Base-by-base conservation (phyloP, 2,797 vertebrate species). In the Novumbra hubbsi region DNA sequence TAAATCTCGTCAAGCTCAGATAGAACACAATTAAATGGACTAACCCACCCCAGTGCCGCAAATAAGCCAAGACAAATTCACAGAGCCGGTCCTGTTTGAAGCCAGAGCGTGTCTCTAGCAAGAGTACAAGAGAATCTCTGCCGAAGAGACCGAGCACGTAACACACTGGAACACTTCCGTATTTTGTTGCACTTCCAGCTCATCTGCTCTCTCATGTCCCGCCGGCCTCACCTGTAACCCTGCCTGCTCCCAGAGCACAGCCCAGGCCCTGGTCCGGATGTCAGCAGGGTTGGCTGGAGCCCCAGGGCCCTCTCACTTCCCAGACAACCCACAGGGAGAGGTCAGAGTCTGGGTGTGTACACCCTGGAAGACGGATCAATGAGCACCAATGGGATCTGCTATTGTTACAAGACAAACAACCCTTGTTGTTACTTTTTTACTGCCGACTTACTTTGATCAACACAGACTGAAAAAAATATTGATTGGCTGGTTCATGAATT, bases 201-300 rank as follows among this genome's bases (percentile, higher is more conserved):
- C 14, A 62, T 24, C 55, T 19, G 14, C 80, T 73, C 87, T 88
- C 81, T 90, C 76, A 86, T 89, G 83, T 79, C 72, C 70, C 88
- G 85, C 84, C 81, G 78, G 79, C 11, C 79, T 80, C 68, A 83
- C 78, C 81, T 79, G 68, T 74, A 57, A 76, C 73, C 27, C 68
- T 19, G 72, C 68, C 74, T 60, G 74, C 49, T 68, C n/a, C 57
- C 76, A 27, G 21, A 66, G 74, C 80, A 76, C 79, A 55, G 62
- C 73, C 73, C 71, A 78, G 83, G 75, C 76, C 50, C 60, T 1
- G 21, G 72, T 83, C 81, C 84, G 87, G 85, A 80, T 86, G 70
- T 82, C 57, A 68, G 73, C 68, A 63, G 64, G 68, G 17, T 62
- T 67, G 66, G 27, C 34, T 57, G 24, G 50, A 57, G 64, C 16